Evolutionary conservation across 1,140 invertebrate species (phyloP).

Genomic region (Diachasma alloeum): DNA sequence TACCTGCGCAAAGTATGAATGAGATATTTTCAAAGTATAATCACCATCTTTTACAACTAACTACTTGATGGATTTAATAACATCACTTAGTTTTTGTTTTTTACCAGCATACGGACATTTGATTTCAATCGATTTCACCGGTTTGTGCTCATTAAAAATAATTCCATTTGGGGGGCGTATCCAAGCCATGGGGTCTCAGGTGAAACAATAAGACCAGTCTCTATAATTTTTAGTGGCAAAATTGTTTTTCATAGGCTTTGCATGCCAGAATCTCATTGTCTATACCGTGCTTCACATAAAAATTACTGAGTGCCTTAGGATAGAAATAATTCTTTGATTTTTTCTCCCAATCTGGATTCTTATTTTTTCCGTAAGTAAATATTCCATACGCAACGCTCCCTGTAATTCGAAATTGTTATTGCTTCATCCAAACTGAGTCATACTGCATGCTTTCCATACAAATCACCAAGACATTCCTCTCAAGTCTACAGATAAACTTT

Average conservation of each 20-base stretch:
- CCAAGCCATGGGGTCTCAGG: conserved; percentile 24
- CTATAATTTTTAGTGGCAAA: no score
- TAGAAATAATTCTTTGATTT: conserved; percentile 26
- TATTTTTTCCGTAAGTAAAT: conserved; percentile 22
- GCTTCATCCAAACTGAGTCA: not conserved
- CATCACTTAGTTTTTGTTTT: no score
- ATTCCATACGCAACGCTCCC: not conserved
- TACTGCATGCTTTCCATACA: not conserved
- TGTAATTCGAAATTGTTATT: conserved; percentile 15
- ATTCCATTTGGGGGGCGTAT: conserved; percentile 32
- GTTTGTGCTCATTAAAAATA: conserved; percentile 20
- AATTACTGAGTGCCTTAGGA: not conserved
- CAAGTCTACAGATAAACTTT: not conserved
- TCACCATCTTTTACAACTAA: not conserved
- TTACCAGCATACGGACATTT: no score
- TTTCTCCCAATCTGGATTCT: conserved; percentile 25
- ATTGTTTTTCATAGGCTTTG: no score
- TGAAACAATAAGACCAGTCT: no score
- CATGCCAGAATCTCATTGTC: no score
- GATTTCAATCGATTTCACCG: conserved; percentile 22
- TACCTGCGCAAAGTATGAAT: conserved; percentile 33
- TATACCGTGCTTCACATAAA: conserved; percentile 4
- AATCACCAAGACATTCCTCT: not conserved
- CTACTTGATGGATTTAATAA: no score
- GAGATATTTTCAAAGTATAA: conserved; percentile 26